Evolutionary conservation across 2,797 vertebrate genomes (phyloP), one percentile per base, ranked within the genome.

Genomic region (Pseudotriccus pelzelni): DNA sequence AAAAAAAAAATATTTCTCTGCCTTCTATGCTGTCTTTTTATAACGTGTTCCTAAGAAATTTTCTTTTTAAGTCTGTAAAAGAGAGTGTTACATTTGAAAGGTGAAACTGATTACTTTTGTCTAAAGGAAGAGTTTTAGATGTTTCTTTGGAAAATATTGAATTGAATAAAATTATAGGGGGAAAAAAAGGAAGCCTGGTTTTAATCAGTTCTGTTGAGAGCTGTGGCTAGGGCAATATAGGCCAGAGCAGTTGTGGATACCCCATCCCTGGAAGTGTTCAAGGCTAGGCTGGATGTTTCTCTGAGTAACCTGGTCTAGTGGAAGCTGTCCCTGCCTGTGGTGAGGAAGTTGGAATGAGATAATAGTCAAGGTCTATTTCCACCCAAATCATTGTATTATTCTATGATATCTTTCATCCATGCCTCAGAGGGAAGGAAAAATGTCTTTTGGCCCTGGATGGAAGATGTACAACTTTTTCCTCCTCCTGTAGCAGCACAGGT

Each of bases 271-370:
- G 59, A 53, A 53, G 34, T 47, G 46, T n/a, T 72, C 39, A 78
- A 60, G 32, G 34, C 22, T 27, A 84, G 34, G 52, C 25, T 59
- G 39, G 34, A 41, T 8, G 1, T 12, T 9, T 13, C 13, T 78
- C 46, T 59, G 10, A 63, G 49, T 12, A 82, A 28, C 4, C 23
- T 60, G 32, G 17, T n/a, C 6, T 28, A 25, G 20, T 36, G 47
- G 32, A 60, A 32, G 2, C 8, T 17, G 59, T 14, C 34, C 25
- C 30, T 59, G 7, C 7, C 41, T 37, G 36, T 19, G 32, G 7
- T 0, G 5, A 66, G 46, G 25, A 59, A 10, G 1, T 24, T 32
- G 58, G 25, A 66, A 53, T 0, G 0, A 43, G 16, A 49, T 60
- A 5, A 36, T 30, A 9, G 49, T 28, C 37, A 63, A 63, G 0